Evolutionary conservation across 2,888 invertebrate species (phyloP), one percentile per base, ranked within the genome.

Genomic region (Melipona beecheii): DNA sequence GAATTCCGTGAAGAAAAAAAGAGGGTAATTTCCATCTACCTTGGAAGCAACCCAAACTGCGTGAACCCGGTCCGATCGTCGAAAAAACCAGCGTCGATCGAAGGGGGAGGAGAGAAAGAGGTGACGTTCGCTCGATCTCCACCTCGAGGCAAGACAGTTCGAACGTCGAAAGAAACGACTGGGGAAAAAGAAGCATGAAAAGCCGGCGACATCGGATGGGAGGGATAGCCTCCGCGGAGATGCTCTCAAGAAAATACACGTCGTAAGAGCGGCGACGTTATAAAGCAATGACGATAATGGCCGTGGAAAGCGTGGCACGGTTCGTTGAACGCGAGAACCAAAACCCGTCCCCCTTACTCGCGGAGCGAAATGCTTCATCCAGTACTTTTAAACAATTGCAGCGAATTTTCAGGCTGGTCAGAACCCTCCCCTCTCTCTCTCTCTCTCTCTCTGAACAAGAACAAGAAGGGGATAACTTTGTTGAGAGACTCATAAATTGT

Each of bases 371-470:
- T 64, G 43, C 69, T 52, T 64, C 68, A 24, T 21, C 64, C 27
- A 43, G n/a, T 75, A 62, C 69, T 77, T 81, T 87, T 79, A 78
- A 87, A 88, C 88, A 87, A 82, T 86, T 64, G 79, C 43, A n/a
- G 24, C 52, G 74, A 78, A 78, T 79, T 79, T 36, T 17, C 72
- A 36, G 54, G 65, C 54, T 27, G 64, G 49, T 5, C 49, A 19
- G 43, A 9, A 43, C 9, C 43, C 43, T 31, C 31, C 31, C 31
- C 31, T 4, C 0, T n/a, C n/a, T n/a, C n/a, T n/a, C n/a, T n/a
- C 31, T 0, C 31, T 4, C 4, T 31, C 43, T 1, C 9, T 43
- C 43, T 43, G 43, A 0, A 43, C 43, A 43, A 43, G 43, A 43
- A 43, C 43, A 43, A 2, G 36, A 9, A 9, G 36, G 43, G 9